These are phyloP conservation scores for Dromaius novaehollandiae DNA, from an alignment of 2,113 vertebrate genomes.

Conservation along the genomic window DNA sequence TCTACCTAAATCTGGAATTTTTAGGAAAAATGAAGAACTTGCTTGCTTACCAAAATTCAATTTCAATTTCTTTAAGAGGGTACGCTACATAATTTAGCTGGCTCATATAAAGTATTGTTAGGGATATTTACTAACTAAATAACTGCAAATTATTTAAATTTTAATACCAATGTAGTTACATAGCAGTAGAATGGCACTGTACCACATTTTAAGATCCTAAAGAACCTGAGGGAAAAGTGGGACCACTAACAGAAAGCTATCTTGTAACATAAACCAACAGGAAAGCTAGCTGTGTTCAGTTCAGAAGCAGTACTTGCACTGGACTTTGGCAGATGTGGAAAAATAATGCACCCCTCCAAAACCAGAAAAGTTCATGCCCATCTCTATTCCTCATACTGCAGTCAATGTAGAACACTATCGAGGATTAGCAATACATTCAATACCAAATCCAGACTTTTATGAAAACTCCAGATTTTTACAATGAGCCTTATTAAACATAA, in stretches of 20 bases:
- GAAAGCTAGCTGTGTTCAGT: not conserved
- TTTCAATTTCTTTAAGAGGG: not conserved
- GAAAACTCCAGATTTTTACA: not conserved
- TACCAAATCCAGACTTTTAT: not conserved
- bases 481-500: not conserved
- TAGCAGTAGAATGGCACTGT: not conserved
- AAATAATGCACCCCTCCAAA: not conserved
- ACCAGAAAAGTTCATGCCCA: not conserved
- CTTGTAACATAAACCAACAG: not conserved
- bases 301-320: not conserved
- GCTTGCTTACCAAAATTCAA: not conserved
- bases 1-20: not conserved
- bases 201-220: not conserved
- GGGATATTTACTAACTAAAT: not conserved
- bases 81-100: not conserved
- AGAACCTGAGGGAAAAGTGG: not conserved
- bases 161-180: not conserved
- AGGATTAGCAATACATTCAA: not conserved
- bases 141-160: not conserved
- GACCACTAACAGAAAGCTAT: not conserved
- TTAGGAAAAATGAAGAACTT: not conserved
- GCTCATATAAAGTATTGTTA: fast-evolving
- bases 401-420: not conserved
- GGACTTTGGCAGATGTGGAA: not conserved
- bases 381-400: not conserved